phyloP scores from a whole-genome alignment of 2,888 invertebrate species.

The Lysandra bellargus region DNA sequence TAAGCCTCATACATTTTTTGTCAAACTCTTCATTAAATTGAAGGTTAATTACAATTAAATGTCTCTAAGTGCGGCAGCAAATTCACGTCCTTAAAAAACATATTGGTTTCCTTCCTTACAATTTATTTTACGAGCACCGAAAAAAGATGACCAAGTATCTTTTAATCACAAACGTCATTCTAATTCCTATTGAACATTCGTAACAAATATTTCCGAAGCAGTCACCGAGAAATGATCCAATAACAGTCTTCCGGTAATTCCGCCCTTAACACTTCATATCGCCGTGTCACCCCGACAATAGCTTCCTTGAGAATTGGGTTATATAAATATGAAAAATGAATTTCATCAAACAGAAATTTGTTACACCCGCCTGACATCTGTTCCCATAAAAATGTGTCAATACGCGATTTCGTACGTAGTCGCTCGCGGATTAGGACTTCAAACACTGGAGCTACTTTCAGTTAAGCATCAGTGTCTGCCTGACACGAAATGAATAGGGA shows the following conservation, averaged over 20 bases:
- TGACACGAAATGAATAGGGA: too few relatives aligned
- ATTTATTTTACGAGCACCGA: not conserved
- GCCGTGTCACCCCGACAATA: constrained; percentile 1
- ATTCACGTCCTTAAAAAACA: too few relatives aligned
- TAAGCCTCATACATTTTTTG: too few relatives aligned
- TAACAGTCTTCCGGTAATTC: constrained; percentile 9
- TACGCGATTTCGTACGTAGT: not conserved
- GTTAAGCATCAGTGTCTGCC: not conserved
- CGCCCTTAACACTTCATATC: not conserved
- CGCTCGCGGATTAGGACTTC: constrained; percentile 8
- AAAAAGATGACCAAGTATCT: not conserved
- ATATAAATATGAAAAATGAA: constrained; percentile 13
- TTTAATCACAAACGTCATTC: not conserved
- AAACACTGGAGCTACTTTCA: not conserved
- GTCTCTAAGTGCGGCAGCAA: too few relatives aligned
- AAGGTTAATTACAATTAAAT: too few relatives aligned
- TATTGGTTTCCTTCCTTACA: not conserved
- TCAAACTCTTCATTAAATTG: too few relatives aligned
- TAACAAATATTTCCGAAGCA: constrained; percentile 1
- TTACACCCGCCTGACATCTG: not conserved
- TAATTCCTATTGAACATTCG: not conserved
- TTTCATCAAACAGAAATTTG: not conserved
- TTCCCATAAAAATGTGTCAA: constrained; percentile 1
- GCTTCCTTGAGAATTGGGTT: constrained; percentile 9
- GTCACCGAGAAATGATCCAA: not conserved